These are phyloP conservation scores for Ictalurus punctatus DNA, from an alignment of 2,113 vertebrate genomes.

Conservation along the genomic window DNA sequence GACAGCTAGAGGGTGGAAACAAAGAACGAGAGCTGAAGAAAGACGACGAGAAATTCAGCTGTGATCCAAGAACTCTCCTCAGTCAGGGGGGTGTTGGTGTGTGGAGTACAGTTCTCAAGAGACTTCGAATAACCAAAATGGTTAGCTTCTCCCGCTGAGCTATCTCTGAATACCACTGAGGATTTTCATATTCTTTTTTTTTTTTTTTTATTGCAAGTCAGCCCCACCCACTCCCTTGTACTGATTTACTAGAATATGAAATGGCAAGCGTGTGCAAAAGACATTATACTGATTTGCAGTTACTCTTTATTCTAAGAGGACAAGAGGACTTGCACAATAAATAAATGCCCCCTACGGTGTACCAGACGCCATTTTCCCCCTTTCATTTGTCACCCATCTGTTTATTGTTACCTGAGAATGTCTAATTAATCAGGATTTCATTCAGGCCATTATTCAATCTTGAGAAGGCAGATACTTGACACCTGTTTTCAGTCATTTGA, in stretches of 20 bases:
- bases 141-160: constrained; percentile 38
- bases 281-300: no score
- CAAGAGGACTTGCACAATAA: neutral
- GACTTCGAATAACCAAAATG: constrained; percentile 26
- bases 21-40: constrained; percentile 15
- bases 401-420: neutral
- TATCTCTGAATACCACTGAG: constrained; percentile 20
- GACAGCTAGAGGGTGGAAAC: constrained; percentile 17
- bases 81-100: constrained; percentile 12
- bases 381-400: neutral
- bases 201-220: constrained; percentile 2
- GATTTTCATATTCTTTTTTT: neutral
- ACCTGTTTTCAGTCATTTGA: neutral
- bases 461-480: neutral
- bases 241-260: neutral
- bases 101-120: constrained; percentile 31
- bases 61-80: constrained; percentile 29
- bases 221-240: neutral
- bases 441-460: neutral
- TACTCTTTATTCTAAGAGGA: no score
- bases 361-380: neutral
- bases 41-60: constrained; percentile 32
- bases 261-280: neutral
- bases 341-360: neutral
- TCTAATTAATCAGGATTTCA: neutral